Conservation (phyloP, 2,888 invertebrate species). For the Apotomis capreana region DNA sequence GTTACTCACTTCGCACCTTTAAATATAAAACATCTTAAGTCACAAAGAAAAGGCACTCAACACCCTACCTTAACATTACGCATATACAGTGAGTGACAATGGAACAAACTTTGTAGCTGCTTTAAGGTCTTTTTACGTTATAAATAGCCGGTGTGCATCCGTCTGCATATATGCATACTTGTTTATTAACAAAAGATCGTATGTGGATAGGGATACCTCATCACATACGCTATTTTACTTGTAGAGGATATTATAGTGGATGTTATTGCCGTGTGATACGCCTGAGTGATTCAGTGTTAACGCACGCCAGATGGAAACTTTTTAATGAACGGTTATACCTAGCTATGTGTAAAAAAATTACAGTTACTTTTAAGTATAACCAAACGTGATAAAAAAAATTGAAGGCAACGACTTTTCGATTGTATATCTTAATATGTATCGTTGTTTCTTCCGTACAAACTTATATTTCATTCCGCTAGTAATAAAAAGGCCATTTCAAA, state of each 20-base stretch:
- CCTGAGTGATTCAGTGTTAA: conserved; percentile 20
- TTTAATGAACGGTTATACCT: not conserved
- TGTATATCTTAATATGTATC: too few species aligned
- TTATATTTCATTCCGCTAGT: too few species aligned
- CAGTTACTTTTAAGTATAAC: not conserved
- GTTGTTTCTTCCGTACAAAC: too few species aligned
- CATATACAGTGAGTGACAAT: not conserved
- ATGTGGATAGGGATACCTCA: not conserved
- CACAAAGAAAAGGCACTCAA: not conserved
- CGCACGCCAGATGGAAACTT: conserved; percentile 17
- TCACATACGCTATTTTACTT: conserved; percentile 2
- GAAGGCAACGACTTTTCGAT: too few species aligned
- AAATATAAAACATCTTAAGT: not conserved
- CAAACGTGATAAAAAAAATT: too few species aligned
- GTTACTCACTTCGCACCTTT: conserved; percentile 3
- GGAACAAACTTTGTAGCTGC: not conserved
- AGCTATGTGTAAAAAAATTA: not conserved
- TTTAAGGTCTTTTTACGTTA: conserved; percentile 1
- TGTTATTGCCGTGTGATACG: conserved; percentile 17
- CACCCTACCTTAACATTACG: not conserved
- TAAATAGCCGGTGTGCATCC: conserved; percentile 31
- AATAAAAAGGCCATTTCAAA: too few species aligned
- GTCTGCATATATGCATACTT: conserved; percentile 16
- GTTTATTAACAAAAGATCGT: not conserved
- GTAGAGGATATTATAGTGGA: not conserved